phyloP scores from a whole-genome alignment of 2,888 invertebrate species.

The Drosophila sordidapex region DNA sequence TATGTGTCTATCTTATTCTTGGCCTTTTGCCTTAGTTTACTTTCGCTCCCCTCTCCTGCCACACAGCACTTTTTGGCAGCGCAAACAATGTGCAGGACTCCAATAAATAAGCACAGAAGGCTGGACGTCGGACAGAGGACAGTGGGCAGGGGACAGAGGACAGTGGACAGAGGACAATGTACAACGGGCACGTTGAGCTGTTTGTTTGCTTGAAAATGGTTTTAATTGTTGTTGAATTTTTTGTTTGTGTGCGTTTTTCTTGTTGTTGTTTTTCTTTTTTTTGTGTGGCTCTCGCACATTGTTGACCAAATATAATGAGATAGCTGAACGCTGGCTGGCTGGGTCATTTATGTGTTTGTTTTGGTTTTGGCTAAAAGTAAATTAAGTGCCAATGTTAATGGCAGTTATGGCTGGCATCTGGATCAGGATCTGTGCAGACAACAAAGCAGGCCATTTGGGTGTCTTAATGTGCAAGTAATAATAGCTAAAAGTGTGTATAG shows the following conservation, averaged over 20 bases:
- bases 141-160: conserved; percentile 4
- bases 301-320: conserved; percentile 78
- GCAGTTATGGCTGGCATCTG: conserved; percentile 78
- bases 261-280: conserved; percentile 33
- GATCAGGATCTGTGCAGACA: conserved; percentile 63
- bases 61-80: conserved; percentile 37
- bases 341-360: conserved; percentile 71
- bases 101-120: conserved; percentile 72
- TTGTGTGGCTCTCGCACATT: conserved; percentile 64
- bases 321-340: conserved; percentile 43
- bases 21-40: conserved; percentile 77
- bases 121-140: neutral
- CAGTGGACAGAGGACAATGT: conserved; percentile 16
- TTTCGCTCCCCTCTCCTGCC: conserved; percentile 38
- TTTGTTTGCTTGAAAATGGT: conserved; percentile 76
- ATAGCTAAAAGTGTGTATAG: conserved; percentile 72
- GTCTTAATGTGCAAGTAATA: conserved; percentile 76
- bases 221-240: conserved; percentile 74
- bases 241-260: conserved; percentile 17
- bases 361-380: conserved; percentile 78
- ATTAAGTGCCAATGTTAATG: conserved; percentile 80
- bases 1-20: conserved; percentile 54
- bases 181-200: conserved; percentile 41
- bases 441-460: conserved; percentile 71
- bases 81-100: conserved; percentile 78